Base-by-base conservation (phyloP, 2,888 invertebrate species). In the Eledona agricola region DNA sequence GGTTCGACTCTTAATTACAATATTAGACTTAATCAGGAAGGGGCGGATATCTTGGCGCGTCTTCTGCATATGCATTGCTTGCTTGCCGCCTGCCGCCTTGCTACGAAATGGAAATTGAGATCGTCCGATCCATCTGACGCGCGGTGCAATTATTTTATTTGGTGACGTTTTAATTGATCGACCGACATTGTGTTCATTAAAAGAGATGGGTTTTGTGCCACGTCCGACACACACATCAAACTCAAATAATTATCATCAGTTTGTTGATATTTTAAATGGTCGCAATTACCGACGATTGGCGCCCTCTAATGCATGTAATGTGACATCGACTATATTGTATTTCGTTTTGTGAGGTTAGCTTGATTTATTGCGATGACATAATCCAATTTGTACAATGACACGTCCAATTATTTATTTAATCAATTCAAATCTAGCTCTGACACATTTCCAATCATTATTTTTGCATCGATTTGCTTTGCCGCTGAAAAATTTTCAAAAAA, bases 1-100 rank as follows among this genome's bases (percentile, higher is more conserved):
- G 63, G 62, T 63, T 63, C 59, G 60, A 62, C 63, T 63, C 60
- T 65, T 64, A 64, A 64, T 65, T 67, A 63, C 65, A 64, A 67
- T 65, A 65, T 67, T 64, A 64, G 64, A 64, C 63, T 65, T 67
- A 67, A 67, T 67, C 65, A 67, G 65, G 60, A 66, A 66, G 64
- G 62, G 63, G 62, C 56, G 60, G 43, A 32, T 53, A 34, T 34
- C 19, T 45, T 51, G 57, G 61, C 57, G 56, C 64, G 59, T 64
- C 63, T 62, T 60, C 58, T 67, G 67, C 67, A 67, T 67, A 67
- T 67, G 67, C 67, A 67, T 67, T 62, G 65, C 49, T 47, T 51
- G 7, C 46, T 46, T 63, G 58, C 63, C 54, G 56, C n/a, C n/a
- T 55, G 57, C 55, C 52, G 55, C n/a, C n/a, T n/a, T n/a, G n/a